Evolutionary conservation across 2,113 vertebrate genomes (phyloP), one percentile per base, ranked within the genome.

Genomic region (Pluvialis apricaria): DNA sequence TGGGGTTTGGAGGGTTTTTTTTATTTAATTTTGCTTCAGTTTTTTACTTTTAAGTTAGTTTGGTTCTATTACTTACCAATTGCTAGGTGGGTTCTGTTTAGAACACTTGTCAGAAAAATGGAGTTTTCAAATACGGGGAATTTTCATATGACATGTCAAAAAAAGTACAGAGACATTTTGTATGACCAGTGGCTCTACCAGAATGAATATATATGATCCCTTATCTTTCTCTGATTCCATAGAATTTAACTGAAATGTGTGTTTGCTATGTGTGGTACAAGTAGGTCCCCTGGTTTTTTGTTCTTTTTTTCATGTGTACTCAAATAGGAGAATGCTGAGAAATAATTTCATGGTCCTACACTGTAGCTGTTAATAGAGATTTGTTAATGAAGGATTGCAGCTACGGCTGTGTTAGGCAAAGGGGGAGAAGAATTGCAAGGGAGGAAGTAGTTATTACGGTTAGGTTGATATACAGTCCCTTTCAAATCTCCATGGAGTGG

Each of bases 201-300:
- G 92, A 76, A 95, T 31, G 90, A 90, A 49, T 88, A 65, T 90
- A 71, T 81, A 80, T 81, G 80, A 86, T 92, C 61, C 92, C 66
- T 82, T 81, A 34, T 86, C 66, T 73, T 90, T 78, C 55, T 88
- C 68, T 0, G 0, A 92, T 95, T 88, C 89, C 75, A 64, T 26
- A 95, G 70, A 90, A 70, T 62, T 96, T 90, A 94, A 79, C 21
- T 57, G 77, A 90, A 96, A 45, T 88, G 90, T 92, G 95, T 94
- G 93, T 97, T 97, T 97, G 86, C 88, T 93, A 73, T 93, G 92
- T 93, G 88, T 97, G 95, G 61, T 96, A 82, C 94, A 93, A 95
- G 47, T 68, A 93, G 88, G 82, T 93, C 88, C 95, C 94, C 92
- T 86, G 88, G 0, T 92, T 93, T 95, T 92, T 88, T 87, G 44